A percentile compares a stretch with the other conserved stretches of the same genome.
Conservation (phyloP, 1,140 invertebrate genomes). For the Zaprionus capensis region DNA sequence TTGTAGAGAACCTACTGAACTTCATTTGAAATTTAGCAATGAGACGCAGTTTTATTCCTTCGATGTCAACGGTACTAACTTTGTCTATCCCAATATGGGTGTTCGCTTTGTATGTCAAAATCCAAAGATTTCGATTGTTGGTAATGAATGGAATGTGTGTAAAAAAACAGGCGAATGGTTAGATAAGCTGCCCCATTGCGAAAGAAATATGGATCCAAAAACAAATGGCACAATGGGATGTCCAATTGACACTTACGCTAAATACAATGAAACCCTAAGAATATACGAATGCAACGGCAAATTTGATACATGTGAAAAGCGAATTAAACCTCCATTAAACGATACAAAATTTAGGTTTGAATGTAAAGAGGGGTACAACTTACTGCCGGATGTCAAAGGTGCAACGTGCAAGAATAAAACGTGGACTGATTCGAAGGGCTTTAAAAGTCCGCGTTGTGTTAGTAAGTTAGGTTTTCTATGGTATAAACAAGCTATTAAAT, state of each 20-base stretch:
- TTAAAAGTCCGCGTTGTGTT: background rate
- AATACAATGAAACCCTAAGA: background rate
- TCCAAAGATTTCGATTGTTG: accelerated
- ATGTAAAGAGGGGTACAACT: background rate
- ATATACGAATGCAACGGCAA: background rate
- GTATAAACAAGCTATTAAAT: too few relatives aligned
- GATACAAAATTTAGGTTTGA: background rate
- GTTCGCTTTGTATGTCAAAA: slow-evolving; percentile 19
- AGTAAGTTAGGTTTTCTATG: slow-evolving; percentile 21
- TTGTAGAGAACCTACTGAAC: slow-evolving; percentile 18
- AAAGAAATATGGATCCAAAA: background rate
- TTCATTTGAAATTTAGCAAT: background rate
- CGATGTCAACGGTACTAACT: background rate
- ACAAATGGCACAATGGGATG: slow-evolving; percentile 40
- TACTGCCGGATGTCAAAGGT: background rate
- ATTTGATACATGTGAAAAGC: accelerated
- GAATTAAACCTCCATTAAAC: slow-evolving; percentile 5
- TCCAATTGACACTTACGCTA: slow-evolving; percentile 18
- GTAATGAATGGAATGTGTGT: slow-evolving; percentile 28
- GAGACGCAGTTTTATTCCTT: background rate
- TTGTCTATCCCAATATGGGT: slow-evolving; percentile 29
- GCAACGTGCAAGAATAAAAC: background rate
- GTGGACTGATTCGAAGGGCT: background rate
- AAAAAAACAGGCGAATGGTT: slow-evolving; percentile 6
- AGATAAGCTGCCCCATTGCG: background rate